Conservation (phyloP, 1,140 invertebrate genomes). For the Apolygus lucorum region DNA sequence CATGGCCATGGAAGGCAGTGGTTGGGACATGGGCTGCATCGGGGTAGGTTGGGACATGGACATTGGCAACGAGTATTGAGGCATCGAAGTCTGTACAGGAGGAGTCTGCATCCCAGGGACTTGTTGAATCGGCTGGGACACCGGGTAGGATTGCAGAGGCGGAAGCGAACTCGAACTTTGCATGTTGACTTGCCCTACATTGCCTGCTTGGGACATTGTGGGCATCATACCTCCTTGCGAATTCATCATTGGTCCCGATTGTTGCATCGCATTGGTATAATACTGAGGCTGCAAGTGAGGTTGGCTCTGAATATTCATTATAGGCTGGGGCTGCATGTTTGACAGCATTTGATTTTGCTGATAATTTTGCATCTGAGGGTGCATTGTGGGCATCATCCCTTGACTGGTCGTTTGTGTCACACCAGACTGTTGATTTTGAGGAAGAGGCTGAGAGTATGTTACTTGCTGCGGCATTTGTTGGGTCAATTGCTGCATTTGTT, state of each 20-base stretch:
- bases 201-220: conserved; percentile 4
- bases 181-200: conserved; percentile 22
- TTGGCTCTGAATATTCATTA: conserved; percentile 41
- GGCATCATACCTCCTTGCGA: conserved; percentile 25
- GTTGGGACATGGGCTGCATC: conserved; percentile 28
- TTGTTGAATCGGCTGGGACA: conserved; percentile 17
- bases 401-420: conserved; percentile 19
- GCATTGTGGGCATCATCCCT: conserved; percentile 25
- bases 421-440: conserved; percentile 20
- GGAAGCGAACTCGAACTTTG: conserved; percentile 5
- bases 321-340: conserved; percentile 28
- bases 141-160: conserved; percentile 22
- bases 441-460: conserved; percentile 22
- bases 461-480: conserved; percentile 25
- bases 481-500: conserved; percentile 30
- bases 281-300: conserved; percentile 40
- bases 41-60: conserved; percentile 20
- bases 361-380: conserved; percentile 27
- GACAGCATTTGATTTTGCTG: conserved; percentile 26
- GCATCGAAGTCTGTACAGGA: conserved; percentile 21
- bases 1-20: conserved; percentile 43
- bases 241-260: conserved; percentile 10
- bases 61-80: conserved; percentile 15
- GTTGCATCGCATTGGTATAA: conserved; percentile 11
- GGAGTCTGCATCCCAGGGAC: conserved; percentile 25